Conservation (phyloP, 2,113 vertebrate genomes). For the Ciconia stormi region DNA sequence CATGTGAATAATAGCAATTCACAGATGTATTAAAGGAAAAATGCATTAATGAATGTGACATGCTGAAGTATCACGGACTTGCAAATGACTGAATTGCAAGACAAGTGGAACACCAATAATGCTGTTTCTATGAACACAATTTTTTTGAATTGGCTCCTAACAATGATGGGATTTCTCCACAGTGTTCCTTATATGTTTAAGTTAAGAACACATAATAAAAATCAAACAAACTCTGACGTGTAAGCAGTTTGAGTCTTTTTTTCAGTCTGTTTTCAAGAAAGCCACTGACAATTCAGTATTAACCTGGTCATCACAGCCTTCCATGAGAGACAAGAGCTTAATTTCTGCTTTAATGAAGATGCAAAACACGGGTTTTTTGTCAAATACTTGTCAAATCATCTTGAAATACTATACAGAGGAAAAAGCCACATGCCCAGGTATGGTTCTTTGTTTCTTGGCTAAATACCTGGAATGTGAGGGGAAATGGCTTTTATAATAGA, state of each 20-base stretch:
- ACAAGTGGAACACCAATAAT: background rate
- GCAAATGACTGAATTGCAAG: background rate
- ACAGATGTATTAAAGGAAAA: background rate
- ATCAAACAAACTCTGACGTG: background rate
- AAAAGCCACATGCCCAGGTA: background rate
- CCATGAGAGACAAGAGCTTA: background rate
- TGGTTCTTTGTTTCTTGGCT: background rate
- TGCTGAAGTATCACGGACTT: background rate
- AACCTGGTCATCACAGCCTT: background rate
- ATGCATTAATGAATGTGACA: background rate
- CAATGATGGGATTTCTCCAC: rapidly evolving
- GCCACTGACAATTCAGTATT: background rate
- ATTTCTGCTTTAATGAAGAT: background rate
- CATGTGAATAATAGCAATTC: background rate
- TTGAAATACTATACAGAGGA: background rate
- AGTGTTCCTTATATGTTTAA: background rate
- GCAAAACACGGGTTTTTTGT: background rate
- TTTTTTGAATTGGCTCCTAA: background rate
- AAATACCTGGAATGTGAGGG: background rate
- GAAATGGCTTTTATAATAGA: background rate
- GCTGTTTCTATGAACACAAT: background rate
- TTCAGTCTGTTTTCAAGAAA: background rate
- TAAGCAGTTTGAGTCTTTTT: background rate
- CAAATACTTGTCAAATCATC: background rate
- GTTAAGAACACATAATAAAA: background rate